These are phyloP conservation scores for Parotia lawesii DNA, from an alignment of 2,113 vertebrate species.

Conservation along the genomic window DNA sequence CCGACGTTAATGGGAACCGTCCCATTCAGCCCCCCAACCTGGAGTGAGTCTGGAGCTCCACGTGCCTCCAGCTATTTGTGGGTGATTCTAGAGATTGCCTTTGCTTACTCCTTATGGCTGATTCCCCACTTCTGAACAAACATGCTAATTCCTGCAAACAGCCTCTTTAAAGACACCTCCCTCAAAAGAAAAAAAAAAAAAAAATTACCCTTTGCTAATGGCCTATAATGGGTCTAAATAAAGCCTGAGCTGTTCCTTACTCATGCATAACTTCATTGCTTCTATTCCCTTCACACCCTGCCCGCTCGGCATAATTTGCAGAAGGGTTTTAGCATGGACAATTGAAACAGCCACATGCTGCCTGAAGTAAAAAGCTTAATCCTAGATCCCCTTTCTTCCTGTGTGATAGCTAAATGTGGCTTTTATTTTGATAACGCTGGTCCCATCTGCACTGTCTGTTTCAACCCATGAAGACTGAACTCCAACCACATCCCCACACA, in stretches of 20 bases:
- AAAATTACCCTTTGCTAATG: background rate
- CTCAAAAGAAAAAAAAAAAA: background rate
- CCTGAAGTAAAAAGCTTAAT: slow-evolving; percentile 9
- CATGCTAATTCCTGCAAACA: background rate
- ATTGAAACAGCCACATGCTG: slow-evolving; percentile 16
- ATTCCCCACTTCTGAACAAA: background rate
- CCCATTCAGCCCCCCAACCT: background rate
- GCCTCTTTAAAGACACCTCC: background rate
- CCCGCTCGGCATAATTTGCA: slow-evolving; percentile 3
- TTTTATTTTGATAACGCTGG: background rate
- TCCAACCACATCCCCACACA: background rate
- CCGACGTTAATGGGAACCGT: background rate
- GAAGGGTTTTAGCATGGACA: slow-evolving; percentile 25
- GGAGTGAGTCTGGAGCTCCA: background rate
- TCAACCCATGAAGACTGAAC: background rate
- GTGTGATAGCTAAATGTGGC: background rate
- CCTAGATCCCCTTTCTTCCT: background rate
- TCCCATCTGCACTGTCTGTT: background rate
- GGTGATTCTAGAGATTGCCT: background rate
- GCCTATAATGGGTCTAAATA: slow-evolving; percentile 19
- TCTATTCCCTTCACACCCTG: slow-evolving; percentile 25
- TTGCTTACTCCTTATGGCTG: background rate
- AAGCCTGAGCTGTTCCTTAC: slow-evolving; percentile 40
- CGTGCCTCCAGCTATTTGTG: background rate
- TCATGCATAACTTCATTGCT: slow-evolving; percentile 43